These are phyloP conservation scores for Contarinia nasturtii DNA, from an alignment of 1,140 invertebrate species.

Conservation along the genomic window DNA sequence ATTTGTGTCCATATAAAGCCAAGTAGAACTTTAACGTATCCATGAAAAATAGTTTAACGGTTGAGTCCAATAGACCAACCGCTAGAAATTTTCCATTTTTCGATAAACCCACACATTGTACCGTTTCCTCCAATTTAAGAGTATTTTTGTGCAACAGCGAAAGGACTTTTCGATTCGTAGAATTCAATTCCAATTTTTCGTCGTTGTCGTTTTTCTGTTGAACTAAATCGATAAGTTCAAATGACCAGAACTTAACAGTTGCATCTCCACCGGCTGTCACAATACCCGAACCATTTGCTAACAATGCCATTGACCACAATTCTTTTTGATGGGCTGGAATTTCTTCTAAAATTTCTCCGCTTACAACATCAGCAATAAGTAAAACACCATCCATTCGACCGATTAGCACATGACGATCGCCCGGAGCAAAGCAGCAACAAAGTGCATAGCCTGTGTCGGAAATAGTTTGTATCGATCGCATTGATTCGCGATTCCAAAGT, in stretches of 20 bases:
- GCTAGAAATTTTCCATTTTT: conserved; percentile 77
- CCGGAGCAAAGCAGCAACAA: conserved; percentile 67
- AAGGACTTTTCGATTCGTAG: conserved; percentile 34
- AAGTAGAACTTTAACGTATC: conserved; percentile 94
- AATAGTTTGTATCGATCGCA: conserved; percentile 66
- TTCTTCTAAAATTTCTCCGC: conserved; percentile 56
- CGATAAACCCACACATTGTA: conserved; percentile 65
- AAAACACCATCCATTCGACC: conserved; percentile 76
- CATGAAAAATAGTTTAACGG: conserved; percentile 87
- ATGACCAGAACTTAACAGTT: conserved; percentile 87
- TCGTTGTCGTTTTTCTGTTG: conserved; percentile 7
- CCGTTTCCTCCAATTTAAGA: conserved; percentile 69
- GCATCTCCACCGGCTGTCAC: conserved; percentile 75
- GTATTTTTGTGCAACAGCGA: conserved; percentile 63
- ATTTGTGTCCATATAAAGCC: conserved; percentile 89
- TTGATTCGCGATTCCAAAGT: conserved; percentile 79
- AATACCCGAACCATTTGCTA: conserved; percentile 60
- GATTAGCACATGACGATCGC: conserved; percentile 76
- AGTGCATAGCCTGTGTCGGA: conserved; percentile 44
- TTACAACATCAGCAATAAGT: conserved; percentile 70
- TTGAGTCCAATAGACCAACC: conserved; percentile 77
- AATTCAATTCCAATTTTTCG: not conserved
- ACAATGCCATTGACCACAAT: conserved; percentile 57
- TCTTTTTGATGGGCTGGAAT: conserved; percentile 62
- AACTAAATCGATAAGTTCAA: conserved; percentile 47